Evolutionary conservation across 2,113 vertebrate species (phyloP).

Genomic region (Siniperca chuatsi): DNA sequence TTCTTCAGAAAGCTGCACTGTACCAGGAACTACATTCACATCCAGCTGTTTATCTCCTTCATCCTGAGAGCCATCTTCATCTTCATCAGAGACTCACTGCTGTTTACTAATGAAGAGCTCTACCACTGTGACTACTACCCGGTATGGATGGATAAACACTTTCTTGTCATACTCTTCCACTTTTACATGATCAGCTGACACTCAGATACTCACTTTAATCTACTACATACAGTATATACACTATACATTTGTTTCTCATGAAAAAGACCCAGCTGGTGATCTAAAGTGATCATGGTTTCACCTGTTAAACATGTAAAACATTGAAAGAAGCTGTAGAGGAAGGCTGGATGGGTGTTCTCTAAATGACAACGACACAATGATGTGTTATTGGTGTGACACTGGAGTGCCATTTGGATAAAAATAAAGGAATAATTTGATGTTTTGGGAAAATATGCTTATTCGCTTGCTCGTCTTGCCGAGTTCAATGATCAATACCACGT

Average conservation of each 20-base stretch:
- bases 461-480: too few relatives aligned
- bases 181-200: neutral
- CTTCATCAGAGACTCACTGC: slow-evolving; percentile 91
- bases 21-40: slow-evolving; percentile 96
- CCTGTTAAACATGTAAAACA: too few relatives aligned
- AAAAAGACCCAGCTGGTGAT: too few relatives aligned
- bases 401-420: too few relatives aligned
- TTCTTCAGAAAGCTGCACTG: slow-evolving; percentile 90
- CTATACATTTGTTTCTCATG: neutral
- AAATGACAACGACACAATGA: too few relatives aligned
- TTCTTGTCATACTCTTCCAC: neutral
- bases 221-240: neutral
- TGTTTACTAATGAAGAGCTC: slow-evolving; percentile 82
- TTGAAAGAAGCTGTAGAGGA: too few relatives aligned
- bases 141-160: slow-evolving; percentile 11
- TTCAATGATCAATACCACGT: too few relatives aligned
- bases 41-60: slow-evolving; percentile 95
- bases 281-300: too few relatives aligned
- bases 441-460: too few relatives aligned
- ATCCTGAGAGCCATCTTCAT: slow-evolving; percentile 92
- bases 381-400: too few relatives aligned
- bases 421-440: too few relatives aligned
- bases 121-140: slow-evolving; percentile 75
- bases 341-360: too few relatives aligned
- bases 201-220: neutral